A percentile compares a stretch with the other conserved stretches of the same genome.
These are phyloP conservation scores for Mormyrus proboscirostris DNA, from an alignment of 2,797 vertebrate species.

Conservation along the genomic window DNA sequence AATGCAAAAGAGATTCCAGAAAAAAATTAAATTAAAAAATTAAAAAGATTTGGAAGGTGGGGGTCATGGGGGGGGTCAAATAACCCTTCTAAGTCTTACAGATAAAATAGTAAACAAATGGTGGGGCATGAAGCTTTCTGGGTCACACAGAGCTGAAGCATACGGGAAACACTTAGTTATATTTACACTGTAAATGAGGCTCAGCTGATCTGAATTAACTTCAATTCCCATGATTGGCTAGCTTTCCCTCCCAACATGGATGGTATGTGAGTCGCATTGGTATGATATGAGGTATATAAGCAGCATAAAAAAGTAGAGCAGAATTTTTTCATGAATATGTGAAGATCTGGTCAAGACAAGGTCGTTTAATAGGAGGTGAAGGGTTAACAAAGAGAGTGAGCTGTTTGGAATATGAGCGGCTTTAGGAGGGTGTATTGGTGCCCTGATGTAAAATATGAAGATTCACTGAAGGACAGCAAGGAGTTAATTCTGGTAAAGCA, in stretches of 20 bases:
- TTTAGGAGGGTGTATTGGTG: neutral
- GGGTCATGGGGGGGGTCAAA: neutral
- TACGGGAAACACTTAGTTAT: neutral
- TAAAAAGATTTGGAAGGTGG: neutral
- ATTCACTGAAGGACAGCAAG: neutral
- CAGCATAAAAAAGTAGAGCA: neutral
- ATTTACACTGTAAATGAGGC: neutral
- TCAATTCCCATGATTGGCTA: neutral
- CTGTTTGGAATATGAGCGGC: neutral
- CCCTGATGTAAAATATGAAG: neutral
- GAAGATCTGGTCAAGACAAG: neutral
- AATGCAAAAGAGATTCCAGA: neutral
- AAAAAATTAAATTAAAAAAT: too few relatives aligned
- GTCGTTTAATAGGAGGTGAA: neutral
- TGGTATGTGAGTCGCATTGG: neutral
- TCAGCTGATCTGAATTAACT: neutral
- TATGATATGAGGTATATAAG: neutral
- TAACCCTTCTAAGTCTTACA: neutral
- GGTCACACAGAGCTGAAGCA: neutral
- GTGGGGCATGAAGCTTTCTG: neutral
- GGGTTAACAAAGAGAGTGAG: neutral
- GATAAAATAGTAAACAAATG: neutral
- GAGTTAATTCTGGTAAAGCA: neutral
- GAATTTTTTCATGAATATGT: neutral
- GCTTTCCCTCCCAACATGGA: neutral